phyloP scores from a whole-genome alignment of 1,140 invertebrate species.

The Trinorchestia longiramus region DNA sequence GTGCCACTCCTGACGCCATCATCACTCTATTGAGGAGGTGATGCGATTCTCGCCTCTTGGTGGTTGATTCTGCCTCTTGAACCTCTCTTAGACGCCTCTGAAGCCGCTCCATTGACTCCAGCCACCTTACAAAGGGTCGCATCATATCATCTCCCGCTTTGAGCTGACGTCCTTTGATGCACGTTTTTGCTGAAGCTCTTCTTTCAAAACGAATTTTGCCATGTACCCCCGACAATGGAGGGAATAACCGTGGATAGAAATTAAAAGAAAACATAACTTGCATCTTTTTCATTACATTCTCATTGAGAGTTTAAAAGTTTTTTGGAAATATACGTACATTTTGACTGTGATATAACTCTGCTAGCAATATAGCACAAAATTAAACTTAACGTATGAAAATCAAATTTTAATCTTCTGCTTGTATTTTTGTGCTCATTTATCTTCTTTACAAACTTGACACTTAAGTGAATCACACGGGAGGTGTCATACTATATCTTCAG shows the following conservation, averaged over 20 bases:
- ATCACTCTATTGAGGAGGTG: conserved; percentile 1
- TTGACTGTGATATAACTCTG: neutral
- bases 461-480: neutral
- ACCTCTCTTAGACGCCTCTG: conserved; percentile 13
- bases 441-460: neutral
- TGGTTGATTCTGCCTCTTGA: conserved; percentile 35
- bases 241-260: neutral
- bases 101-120: neutral
- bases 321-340: neutral
- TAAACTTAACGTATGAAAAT: neutral
- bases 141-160: conserved; percentile 14
- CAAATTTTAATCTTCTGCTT: neutral
- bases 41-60: conserved; percentile 21
- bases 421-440: neutral
- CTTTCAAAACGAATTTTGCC: neutral
- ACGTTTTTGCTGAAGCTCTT: neutral
- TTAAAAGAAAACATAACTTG: neutral
- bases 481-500: neutral
- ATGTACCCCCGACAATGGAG: neutral
- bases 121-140: neutral
- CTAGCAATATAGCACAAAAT: neutral
- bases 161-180: conserved; percentile 23
- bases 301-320: neutral
- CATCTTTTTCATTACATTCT: neutral
- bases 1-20: conserved; percentile 4